Base-by-base conservation (phyloP, 2,113 vertebrate species). In the Nerophis lumbriciformis region DNA sequence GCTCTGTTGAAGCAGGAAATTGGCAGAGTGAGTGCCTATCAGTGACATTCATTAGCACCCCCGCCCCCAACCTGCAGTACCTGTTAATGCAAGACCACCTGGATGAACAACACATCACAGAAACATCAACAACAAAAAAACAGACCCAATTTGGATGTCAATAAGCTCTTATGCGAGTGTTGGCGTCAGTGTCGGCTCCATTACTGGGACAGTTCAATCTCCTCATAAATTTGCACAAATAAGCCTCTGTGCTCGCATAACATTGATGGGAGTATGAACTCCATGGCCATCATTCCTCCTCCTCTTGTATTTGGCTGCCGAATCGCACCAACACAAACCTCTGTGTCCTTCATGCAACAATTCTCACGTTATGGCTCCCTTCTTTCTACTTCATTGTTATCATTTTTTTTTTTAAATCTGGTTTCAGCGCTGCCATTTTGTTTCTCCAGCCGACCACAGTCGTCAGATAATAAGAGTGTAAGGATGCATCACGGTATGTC, bases 1-100 rank as follows among this genome's bases (percentile, higher is more conserved):
- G 95, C 94, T 99, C 97, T 99, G 93, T 89, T 93, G 94, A 91
- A 94, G 91, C 91, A 95, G 87, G 88, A 96, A 93, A 96, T 94
- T 89, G 88, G 81, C 86, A 92, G 78, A 91, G 89, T 96, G 87
- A 95, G 88, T 90, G 81, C 85, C 86, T 90, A 89, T 92, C 89
- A 89, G 87, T 71, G 81, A 68, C 73, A 73, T 78, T 90, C 87
- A 88, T 91, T 93, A 91, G 81, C 56, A 76, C 55, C 28, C 35
- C 13, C 13, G 28, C 2, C n/a, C 12, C 48, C 6, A 11, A 45
- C 10, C 69, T 75, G 85, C 88, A 87, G 87, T 84, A 86, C 79
- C 77, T 89, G 83, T 85, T 87, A 87, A 82, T 90, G 66, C 82
- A 82, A 83, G 86, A 88, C 72, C 87, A 84, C 80, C 82, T 89